Evolutionary conservation across 2,797 vertebrate genomes (phyloP).

Genomic region (Pangasius krempfi): DNA sequence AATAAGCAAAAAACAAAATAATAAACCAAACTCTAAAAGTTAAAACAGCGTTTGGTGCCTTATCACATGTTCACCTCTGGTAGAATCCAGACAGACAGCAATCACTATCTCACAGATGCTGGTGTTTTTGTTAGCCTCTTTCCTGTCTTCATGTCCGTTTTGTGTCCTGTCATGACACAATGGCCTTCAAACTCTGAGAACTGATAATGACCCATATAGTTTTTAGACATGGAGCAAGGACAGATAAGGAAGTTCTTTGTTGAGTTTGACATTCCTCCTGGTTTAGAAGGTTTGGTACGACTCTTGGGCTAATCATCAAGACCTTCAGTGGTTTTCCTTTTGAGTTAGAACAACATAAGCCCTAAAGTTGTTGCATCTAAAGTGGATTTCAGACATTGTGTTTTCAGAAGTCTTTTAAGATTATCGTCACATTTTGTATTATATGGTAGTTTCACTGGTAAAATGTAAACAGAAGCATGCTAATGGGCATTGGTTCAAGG

Average conservation of each 20-base stretch:
- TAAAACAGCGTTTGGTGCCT: neutral
- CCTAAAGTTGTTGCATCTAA: neutral
- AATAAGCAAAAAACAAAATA: neutral
- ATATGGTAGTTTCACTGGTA: neutral
- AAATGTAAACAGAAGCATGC: neutral
- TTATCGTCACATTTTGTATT: neutral
- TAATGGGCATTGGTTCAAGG: neutral
- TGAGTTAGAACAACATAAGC: neutral
- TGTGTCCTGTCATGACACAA: neutral
- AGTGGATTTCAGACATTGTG: neutral
- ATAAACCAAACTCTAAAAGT: neutral
- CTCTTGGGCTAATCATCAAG: neutral
- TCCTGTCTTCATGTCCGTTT: constrained; percentile 21
- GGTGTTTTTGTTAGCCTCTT: neutral
- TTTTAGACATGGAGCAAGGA: neutral
- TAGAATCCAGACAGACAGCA: neutral
- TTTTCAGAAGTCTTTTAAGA: constrained; percentile 3
- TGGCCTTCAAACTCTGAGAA: neutral
- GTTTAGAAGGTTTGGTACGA: neutral
- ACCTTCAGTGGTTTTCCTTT: neutral
- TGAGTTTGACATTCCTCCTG: neutral
- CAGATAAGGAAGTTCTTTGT: constrained; percentile 5
- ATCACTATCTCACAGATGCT: neutral
- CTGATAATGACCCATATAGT: neutral
- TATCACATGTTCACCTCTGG: neutral